A percentile compares a stretch with the other conserved stretches of the same genome.
Conservation (phyloP, 2,888 invertebrate species). For the Acleris literana region DNA sequence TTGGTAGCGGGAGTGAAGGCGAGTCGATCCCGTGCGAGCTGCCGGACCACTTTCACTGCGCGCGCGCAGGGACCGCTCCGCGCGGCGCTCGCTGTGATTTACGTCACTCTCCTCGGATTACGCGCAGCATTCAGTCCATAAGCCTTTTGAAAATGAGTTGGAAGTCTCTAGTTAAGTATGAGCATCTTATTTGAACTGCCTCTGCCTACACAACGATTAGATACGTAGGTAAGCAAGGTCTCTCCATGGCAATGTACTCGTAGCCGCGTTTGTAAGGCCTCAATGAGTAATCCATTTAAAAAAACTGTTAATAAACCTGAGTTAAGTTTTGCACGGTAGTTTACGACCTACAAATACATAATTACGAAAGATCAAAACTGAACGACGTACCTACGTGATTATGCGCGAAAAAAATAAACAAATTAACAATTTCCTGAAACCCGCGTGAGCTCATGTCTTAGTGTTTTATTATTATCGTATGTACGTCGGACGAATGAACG, state of each 20-base stretch:
- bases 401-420: constrained; percentile 16
- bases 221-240: constrained; percentile 3
- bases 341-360: constrained; percentile 20
- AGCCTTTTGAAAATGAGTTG: constrained; percentile 31
- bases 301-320: no score
- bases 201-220: constrained; percentile 19
- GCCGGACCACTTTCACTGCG: constrained; percentile 61
- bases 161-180: constrained; percentile 15
- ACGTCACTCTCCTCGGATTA: constrained; percentile 30
- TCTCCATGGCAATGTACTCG: neutral
- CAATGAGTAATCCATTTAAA: no score
- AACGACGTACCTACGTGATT: constrained; percentile 14
- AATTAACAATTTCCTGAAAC: constrained; percentile 18
- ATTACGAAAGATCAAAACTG: constrained; percentile 32
- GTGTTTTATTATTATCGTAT: neutral
- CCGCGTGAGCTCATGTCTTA: neutral
- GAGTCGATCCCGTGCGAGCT: constrained; percentile 24
- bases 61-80: constrained; percentile 28
- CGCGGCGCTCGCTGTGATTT: constrained; percentile 21
- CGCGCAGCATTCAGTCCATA: constrained; percentile 15
- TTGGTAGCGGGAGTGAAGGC: constrained; percentile 21
- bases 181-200: constrained; percentile 11
- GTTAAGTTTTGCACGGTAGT: neutral
- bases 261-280: no score
- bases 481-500: constrained; percentile 4